phyloP scores from a whole-genome alignment of 2,888 invertebrate species.

The Dasysyrphus tricinctus region DNA sequence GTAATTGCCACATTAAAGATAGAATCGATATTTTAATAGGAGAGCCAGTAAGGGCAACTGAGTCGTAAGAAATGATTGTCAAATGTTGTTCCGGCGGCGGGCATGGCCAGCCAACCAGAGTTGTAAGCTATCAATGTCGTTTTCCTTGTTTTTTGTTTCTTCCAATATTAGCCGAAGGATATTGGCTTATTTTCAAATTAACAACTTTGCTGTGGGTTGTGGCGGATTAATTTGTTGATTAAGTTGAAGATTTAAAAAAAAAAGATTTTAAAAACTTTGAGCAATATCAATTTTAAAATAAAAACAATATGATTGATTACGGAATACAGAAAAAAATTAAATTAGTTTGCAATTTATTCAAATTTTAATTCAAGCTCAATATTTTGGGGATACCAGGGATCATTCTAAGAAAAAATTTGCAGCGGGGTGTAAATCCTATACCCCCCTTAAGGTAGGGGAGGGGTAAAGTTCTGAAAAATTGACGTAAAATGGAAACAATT shows the following conservation, averaged over 20 bases:
- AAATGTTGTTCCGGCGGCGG: slow-evolving; percentile 28
- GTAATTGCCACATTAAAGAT: slow-evolving; percentile 71
- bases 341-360: too few relatives aligned
- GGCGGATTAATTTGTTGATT: slow-evolving; percentile 45
- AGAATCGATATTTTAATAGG: slow-evolving; percentile 57
- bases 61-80: slow-evolving; percentile 51
- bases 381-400: too few relatives aligned
- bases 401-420: too few relatives aligned
- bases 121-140: slow-evolving; percentile 19
- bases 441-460: too few relatives aligned
- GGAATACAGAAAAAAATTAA: too few relatives aligned
- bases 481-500: too few relatives aligned
- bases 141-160: slow-evolving; percentile 7
- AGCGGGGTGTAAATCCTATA: too few relatives aligned
- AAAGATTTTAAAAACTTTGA: too few relatives aligned
- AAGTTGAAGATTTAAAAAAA: slow-evolving; percentile 37
- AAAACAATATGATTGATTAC: too few relatives aligned
- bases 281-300: too few relatives aligned
- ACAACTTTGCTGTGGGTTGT: slow-evolving; percentile 22
- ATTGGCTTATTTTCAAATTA: slow-evolving; percentile 52
- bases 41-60: slow-evolving; percentile 28
- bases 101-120: slow-evolving; percentile 8
- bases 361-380: too few relatives aligned
- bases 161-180: slow-evolving; percentile 28
- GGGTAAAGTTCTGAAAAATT: too few relatives aligned